Percentiles rank a stretch among this genome's conserved stretches.
phyloP scores from a whole-genome alignment of 1,140 invertebrate genomes.

The Brachionus rubens region DNA sequence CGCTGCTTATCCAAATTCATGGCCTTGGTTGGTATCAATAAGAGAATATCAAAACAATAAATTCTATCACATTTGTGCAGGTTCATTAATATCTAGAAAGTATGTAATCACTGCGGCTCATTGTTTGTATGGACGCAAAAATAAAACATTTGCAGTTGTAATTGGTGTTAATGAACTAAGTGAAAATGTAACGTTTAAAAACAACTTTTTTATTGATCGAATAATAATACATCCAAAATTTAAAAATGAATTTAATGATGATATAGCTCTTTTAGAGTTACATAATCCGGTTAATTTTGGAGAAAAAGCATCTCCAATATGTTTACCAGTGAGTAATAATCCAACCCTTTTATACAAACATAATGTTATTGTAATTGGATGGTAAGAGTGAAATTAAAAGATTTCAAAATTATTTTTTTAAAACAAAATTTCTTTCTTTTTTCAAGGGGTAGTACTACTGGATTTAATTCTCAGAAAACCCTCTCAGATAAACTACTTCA shows the following conservation, averaged over 20 bases:
- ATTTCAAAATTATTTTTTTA: background rate
- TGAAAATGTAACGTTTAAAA: background rate
- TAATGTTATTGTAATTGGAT: conserved; percentile 2
- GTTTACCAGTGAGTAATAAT: background rate
- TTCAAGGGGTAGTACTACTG: conserved; percentile 15
- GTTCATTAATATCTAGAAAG: background rate
- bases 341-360: background rate
- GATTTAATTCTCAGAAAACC: background rate
- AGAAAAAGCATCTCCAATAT: background rate
- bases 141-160: background rate
- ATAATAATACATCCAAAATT: background rate
- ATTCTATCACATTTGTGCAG: conserved; percentile 3
- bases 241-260: background rate
- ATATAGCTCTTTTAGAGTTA: conserved; percentile 5
- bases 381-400: background rate
- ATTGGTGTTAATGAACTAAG: background rate
- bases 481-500: conserved; percentile 10
- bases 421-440: no score
- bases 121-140: background rate
- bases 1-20: background rate
- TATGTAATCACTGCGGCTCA: conserved; percentile 22
- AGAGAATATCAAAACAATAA: background rate
- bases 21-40: conserved; percentile 8
- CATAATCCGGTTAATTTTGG: background rate
- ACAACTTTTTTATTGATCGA: background rate